Base-by-base conservation (phyloP, 1,140 invertebrate species). In the Pectinophora gossypiella region DNA sequence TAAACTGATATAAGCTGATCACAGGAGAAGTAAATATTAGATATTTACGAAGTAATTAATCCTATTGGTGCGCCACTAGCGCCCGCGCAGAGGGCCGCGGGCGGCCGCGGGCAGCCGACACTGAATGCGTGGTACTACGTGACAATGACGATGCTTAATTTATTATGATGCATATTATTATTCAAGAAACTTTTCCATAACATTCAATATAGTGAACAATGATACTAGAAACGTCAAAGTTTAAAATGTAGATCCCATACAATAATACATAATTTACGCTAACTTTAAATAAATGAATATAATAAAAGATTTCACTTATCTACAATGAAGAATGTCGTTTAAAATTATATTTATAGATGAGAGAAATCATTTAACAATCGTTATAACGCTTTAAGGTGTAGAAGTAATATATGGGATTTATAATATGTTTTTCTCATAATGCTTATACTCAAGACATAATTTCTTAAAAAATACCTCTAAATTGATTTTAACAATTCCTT, bases 1-100 rank as follows among this genome's bases (percentile, higher is more conserved):
- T 21, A 44, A 9, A 21, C 1, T 10, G 42, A 78, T 62, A 78
- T 63, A 74, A 69, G 64, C 61, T 72, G 74, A 83, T 85, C 79
- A 85, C 79, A 85, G 68, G 59, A 61, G 70, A 83, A 70, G 74
- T 75, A 77, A 77, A 83, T 81, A 81, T 75, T 68, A 78, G 63
- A 77, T 70, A 78, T 76, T 78, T 77, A 77, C 68, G 63, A 75
- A 62, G 66, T 64, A 76, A 64, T 66, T 63, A 70, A 70, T 67
- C 59, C 58, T 66, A 69, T 58, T 58, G 60, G 60, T 56, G 63
- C 48, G 57, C 44, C 48, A 54, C 43, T n/a, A n/a, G n/a, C n/a
- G n/a, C n/a, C n/a, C n/a, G n/a, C n/a, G n/a, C n/a, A n/a, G n/a
- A n/a, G 27, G 27, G n/a, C n/a, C 9, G 27, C 27, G 9, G 27